Evolutionary conservation across 2,888 invertebrate genomes (phyloP), one percentile per base, ranked within the genome.

Genomic region (Eumerus sabulonum): DNA sequence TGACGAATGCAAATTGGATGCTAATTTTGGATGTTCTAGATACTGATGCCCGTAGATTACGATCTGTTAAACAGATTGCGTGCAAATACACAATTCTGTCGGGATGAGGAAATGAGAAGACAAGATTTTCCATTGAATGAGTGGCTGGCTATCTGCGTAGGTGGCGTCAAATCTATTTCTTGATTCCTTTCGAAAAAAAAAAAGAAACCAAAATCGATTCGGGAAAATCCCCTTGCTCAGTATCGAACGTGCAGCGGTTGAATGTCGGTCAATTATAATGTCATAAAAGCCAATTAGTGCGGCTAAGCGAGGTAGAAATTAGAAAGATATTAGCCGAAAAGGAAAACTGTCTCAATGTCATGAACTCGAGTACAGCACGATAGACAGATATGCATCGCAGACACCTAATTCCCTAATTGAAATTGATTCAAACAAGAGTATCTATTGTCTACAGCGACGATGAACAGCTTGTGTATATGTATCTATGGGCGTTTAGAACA

Each of bases 331-430:
- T 27, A 27, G 7, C 27, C 27, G 36, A 14, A 17, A 45, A 36
- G 16, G n/a, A 40, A 27, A 60, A 17, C 5, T n/a, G 18, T 14
- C 47, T 64, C 54, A 64, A 64, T 64, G 64, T 54, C 64, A 64
- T 13, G n/a, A 13, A 7, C 27, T 27, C 3, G 27, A 27, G 27
- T 27, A 7, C 27, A n/a, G 3, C 27, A 7, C 27, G 3, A 27
- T 27, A 27, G 40, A 40, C 40, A n/a, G 40, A 40, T 40, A 40
- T 40, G 40, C 40, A 40, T 40, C 40, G 40, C 40, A 40, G 40
- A 40, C 71, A 62, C 56, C 62, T 40, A 19, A 63, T 71, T 71
- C 56, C 42, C 56, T 62, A 71, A 71, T 63, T 71, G 71, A 56
- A 50, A 50, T 71, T 71, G 54, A 54, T 56, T 27, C 42, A 48